These are phyloP conservation scores for Zoanthus sociatus DNA, from an alignment of 92 coral and sea anemone genomes.

Conservation along the genomic window DNA sequence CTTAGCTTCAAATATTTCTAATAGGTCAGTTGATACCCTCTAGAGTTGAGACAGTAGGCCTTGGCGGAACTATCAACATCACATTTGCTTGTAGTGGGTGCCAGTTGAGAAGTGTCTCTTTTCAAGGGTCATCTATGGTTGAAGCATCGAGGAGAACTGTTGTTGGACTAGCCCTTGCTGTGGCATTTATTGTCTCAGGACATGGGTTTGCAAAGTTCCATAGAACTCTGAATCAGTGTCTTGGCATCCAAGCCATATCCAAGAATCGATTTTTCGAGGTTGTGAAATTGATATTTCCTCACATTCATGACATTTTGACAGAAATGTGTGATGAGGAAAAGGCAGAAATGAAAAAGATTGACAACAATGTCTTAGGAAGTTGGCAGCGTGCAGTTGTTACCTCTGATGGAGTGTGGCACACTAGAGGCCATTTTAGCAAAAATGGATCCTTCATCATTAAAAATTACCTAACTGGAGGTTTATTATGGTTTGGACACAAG, in stretches of 20 bases:
- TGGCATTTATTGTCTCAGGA: neutral
- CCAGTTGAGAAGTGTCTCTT: neutral
- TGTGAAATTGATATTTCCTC: neutral
- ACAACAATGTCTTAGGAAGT: neutral
- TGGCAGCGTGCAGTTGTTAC: constrained; percentile 33
- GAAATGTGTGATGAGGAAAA: constrained; percentile 21
- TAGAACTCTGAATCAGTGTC: neutral
- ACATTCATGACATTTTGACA: constrained; percentile 2
- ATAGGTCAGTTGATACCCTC: neutral
- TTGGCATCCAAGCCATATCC: neutral
- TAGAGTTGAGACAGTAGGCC: neutral
- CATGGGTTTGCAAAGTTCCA: neutral
- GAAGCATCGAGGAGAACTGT: neutral
- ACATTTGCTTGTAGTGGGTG: neutral
- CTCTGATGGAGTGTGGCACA: constrained; percentile 44
- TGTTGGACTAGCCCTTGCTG: neutral
- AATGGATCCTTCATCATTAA: constrained; percentile 30
- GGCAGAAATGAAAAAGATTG: neutral
- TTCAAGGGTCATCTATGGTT: neutral
- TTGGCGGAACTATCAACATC: neutral
- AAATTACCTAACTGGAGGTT: constrained; percentile 11
- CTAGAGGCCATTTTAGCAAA: constrained; percentile 31
- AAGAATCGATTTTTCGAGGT: neutral
- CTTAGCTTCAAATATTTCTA: no score
- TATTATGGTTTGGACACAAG: constrained; percentile 42